Evolutionary conservation across 53 echinoderm and acorn worm species (phyloP), one percentile per base, ranked within the genome.

Genomic region (Mesocentrotus franciscanus): DNA sequence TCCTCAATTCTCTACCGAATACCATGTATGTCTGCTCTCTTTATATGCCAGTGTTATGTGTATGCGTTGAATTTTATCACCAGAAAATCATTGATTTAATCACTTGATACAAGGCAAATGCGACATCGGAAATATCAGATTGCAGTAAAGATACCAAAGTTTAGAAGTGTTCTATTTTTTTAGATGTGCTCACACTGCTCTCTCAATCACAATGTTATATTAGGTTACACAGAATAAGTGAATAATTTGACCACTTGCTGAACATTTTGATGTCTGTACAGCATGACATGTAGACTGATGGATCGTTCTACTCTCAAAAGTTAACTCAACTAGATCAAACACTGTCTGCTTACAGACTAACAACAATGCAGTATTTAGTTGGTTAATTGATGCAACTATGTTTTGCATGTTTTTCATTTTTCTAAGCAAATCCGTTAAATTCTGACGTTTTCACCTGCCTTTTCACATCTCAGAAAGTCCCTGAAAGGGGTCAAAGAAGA

Each of bases 161-260:
- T 81, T 81, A 81, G 81, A 39, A 36, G 81, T 81, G 36, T 36
- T 81, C 10, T 81, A 42, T 81, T 81, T 81, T 81, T 81, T 81
- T 78, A 81, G 81, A 81, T 4, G 22, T 81, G 16, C 81, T 81
- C 81, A 81, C 42, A 39, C 33, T 20, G 36, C 22, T 81, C 81
- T 81, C 81, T 42, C 81, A 8, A 33, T 20, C 18, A 42, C 42
- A 81, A 81, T 8, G 76, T 76, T 76, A 33, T 4, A 76, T 76
- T 79, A 22, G 15, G 81, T 64, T 11, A 64, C 64, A 0, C 64
- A 64, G 20, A 81, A 81, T 81, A 81, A 81, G 36, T 81, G 36
- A 42, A 81, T 42, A 39, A 17, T 30, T 20, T 3, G 13, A 76
- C 27, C 76, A 9, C n/a, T 27, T 27, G 13, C 76, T 33, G 76